phyloP scores from a whole-genome alignment of 2,888 invertebrate genomes.

The Anorthoa munda region DNA sequence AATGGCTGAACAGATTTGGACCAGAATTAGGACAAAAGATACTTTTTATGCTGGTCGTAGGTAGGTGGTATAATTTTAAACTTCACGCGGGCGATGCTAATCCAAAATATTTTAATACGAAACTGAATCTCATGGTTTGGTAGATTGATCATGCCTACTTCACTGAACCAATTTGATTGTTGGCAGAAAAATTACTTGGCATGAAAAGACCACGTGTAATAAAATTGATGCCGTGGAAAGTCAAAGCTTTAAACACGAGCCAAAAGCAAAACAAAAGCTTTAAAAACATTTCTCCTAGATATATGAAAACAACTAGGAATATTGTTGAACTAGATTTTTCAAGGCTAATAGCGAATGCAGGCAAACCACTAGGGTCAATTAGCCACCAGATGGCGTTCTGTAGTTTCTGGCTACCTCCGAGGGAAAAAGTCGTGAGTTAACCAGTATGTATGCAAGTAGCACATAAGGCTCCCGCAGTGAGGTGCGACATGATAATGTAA shows the following conservation, averaged over 20 bases:
- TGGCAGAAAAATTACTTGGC: constrained; percentile 37
- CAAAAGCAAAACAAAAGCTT: constrained; percentile 1
- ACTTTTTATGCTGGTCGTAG: no score
- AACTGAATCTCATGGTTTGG: neutral
- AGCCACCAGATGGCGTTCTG: no score
- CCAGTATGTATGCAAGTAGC: no score
- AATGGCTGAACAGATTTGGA: no score
- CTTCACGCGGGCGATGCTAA: no score
- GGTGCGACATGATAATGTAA: no score
- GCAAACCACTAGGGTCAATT: no score
- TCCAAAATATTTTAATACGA: neutral
- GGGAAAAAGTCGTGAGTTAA: no score
- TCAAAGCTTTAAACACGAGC: constrained; percentile 3
- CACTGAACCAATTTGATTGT: constrained; percentile 10
- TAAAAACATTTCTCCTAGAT: neutral
- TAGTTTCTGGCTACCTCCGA: no score
- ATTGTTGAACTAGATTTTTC: neutral
- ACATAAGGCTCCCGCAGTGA: no score
- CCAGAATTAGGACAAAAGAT: no score
- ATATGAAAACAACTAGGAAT: neutral
- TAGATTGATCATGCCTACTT: neutral
- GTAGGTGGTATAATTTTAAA: no score
- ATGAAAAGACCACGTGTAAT: constrained; percentile 19
- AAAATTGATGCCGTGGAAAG: constrained; percentile 16
- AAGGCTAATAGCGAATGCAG: neutral